A percentile compares a stretch with the other conserved stretches of the same genome.
Evolutionary conservation across 2,113 vertebrate genomes (phyloP).

Genomic region (Gallinago undulata): DNA sequence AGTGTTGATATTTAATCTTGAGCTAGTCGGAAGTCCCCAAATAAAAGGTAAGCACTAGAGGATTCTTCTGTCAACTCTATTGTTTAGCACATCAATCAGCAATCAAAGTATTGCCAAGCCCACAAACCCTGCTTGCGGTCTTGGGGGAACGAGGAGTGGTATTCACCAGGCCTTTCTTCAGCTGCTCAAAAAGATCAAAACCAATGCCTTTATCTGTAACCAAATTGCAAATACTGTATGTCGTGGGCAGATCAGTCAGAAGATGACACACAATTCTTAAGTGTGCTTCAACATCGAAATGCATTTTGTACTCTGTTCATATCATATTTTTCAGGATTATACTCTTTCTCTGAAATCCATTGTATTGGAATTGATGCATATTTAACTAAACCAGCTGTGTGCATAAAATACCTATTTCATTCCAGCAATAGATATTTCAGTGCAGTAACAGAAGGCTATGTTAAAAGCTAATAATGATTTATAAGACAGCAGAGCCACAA

Average conservation of each 20-base stretch:
- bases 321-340: background rate
- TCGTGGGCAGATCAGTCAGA: background rate
- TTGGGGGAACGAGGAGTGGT: background rate
- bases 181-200: background rate
- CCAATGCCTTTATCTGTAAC: background rate
- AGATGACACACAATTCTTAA: background rate
- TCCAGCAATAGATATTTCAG: background rate
- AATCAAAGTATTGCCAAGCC: background rate
- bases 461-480: background rate
- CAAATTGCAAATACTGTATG: background rate
- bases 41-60: background rate
- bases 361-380: background rate
- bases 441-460: background rate
- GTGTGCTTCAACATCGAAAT: background rate
- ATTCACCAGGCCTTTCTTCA: background rate
- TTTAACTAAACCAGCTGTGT: background rate
- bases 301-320: accelerated
- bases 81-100: background rate
- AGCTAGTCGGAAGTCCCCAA: background rate
- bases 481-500: background rate
- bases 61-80: background rate
- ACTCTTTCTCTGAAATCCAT: background rate
- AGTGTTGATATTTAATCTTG: background rate
- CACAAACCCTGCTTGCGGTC: background rate
- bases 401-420: background rate